A percentile compares a stretch with the other conserved stretches of the same genome.
phyloP scores from a whole-genome alignment of 2,888 invertebrate genomes.

The Noctua pronuba region DNA sequence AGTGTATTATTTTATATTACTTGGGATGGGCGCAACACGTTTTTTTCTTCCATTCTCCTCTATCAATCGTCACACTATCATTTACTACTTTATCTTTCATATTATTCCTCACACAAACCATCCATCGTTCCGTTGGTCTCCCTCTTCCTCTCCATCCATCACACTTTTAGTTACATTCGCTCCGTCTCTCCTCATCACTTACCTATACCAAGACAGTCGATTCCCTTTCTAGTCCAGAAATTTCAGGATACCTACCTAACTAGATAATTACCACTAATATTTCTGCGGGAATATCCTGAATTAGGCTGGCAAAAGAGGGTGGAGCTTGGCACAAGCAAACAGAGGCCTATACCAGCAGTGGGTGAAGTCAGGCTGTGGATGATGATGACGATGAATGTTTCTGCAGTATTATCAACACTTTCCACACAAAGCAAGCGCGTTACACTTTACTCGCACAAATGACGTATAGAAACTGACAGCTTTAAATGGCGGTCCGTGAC shows the following conservation, averaged over 20 bases:
- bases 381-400: too few relatives aligned
- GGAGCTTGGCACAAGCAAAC: too few relatives aligned
- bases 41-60: not conserved
- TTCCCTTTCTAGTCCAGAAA: too few relatives aligned
- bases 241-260: not conserved
- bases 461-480: not conserved
- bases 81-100: not conserved
- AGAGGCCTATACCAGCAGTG: too few relatives aligned
- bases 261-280: not conserved
- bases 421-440: too few relatives aligned
- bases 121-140: not conserved
- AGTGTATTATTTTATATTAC: too few relatives aligned
- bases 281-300: too few relatives aligned
- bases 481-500: not conserved
- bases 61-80: not conserved
- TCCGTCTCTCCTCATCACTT: not conserved
- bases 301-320: too few relatives aligned
- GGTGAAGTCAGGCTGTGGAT: too few relatives aligned
- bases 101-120: not conserved
- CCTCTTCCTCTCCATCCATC: not conserved
- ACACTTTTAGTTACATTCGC: not conserved
- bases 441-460: not conserved
- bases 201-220: not conserved
- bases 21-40: not conserved
- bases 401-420: not conserved